A percentile compares a stretch with the other conserved stretches of the same genome.
Evolutionary conservation across 2,113 vertebrate species (phyloP).

Genomic region (Campylomormyrus numenius): DNA sequence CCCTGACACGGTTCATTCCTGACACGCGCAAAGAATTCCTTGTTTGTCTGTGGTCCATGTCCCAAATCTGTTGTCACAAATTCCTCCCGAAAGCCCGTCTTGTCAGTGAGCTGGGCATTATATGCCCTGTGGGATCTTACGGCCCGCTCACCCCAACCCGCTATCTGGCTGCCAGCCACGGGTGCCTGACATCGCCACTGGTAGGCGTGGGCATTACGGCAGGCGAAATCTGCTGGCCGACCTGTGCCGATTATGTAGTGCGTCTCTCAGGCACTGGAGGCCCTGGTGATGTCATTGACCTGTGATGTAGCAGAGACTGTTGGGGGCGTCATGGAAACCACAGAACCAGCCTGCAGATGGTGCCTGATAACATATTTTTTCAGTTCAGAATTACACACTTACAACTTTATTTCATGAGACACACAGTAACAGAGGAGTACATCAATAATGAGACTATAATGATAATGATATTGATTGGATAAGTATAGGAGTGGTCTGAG

Average conservation of each 20-base stretch:
- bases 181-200: neutral
- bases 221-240: neutral
- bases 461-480: neutral
- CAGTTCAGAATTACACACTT: neutral
- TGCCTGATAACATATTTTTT: neutral
- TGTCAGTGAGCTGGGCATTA: neutral
- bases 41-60: neutral
- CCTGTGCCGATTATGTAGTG: neutral
- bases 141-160: neutral
- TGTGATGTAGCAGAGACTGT: neutral
- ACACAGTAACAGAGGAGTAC: neutral
- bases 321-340: neutral
- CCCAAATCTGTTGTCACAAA: neutral
- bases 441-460: neutral
- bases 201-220: neutral
- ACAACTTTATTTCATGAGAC: neutral
- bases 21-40: neutral
- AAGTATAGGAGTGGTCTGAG: neutral
- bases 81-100: neutral
- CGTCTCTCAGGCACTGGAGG: neutral
- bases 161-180: neutral
- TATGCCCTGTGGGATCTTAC: neutral
- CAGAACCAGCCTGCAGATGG: neutral
- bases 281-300: neutral
- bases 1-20: neutral